Base-by-base conservation (phyloP, 2,113 vertebrate species). In the Rhabdornis inornatus region DNA sequence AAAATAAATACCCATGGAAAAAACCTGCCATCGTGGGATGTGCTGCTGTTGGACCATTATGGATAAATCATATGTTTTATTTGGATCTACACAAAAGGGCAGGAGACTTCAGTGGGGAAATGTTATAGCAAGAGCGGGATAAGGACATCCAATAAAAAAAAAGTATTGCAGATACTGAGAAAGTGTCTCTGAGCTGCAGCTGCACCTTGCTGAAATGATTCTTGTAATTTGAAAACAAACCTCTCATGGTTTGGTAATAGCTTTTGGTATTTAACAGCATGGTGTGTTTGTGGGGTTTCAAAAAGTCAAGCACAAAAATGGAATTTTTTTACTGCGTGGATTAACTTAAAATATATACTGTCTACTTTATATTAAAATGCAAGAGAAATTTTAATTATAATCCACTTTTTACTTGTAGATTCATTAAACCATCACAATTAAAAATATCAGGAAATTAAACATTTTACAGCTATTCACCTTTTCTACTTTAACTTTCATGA, bases 381-480 rank as follows among this genome's bases (percentile, higher is more conserved):
- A 83, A 63, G 31, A 50, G 57, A 71, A 82, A 28, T 72, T 91
- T 84, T 76, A 63, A 52, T 91, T 82, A 49, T 52, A 92, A 64
- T 47, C 79, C 49, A 44, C 37, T 79, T 93, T 64, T 71, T 28
- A 60, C 53, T 52, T 87, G 25, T 25, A 52, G 37, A 45, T 91
- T 90, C 56, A 47, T 95, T 85, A 87, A 90, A 64, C 9, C 17
- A 40, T 56, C 40, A 15, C 25, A 87, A 84, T 78, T 92, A 75
- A 93, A 91, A 92, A 49, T 47, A 30, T 5, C 75, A 90, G 94
- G 95, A 96, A 93, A 95, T 96, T 14, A 91, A 93, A 91, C 18
- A 45, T 96, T 91, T 94, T 82, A 57, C 57, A 80, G 53, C 50
- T 72, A n/a, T 89, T 83, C 56, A 40, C 47, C n/a, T 89, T 84